A percentile compares a stretch with the other conserved stretches of the same genome.
Evolutionary conservation across 2,797 vertebrate species (phyloP).

Genomic region (Myiotriccus ornatus): DNA sequence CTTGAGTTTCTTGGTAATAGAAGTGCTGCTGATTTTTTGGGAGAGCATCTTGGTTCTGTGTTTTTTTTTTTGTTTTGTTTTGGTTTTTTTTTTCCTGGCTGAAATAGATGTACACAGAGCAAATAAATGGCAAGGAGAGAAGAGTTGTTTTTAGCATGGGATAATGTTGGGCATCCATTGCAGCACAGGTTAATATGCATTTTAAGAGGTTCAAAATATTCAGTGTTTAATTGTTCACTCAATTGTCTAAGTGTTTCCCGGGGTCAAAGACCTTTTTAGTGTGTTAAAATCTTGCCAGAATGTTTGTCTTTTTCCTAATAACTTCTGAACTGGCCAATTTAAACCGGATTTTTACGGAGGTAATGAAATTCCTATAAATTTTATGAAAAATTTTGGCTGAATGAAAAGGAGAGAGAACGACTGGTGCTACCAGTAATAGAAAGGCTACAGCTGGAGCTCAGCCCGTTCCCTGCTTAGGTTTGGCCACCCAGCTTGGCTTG

Average conservation of each 20-base stretch:
- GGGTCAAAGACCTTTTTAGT: constrained; percentile 54
- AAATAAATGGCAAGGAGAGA: constrained; percentile 49
- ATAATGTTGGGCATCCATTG: constrained; percentile 12
- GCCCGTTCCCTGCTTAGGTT: not conserved
- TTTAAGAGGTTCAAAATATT: constrained; percentile 61
- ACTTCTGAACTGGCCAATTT: not conserved
- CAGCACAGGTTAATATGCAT: constrained; percentile 45
- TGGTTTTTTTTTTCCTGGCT: constrained; percentile 18
- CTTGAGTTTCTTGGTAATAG: not conserved
- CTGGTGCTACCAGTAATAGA: not conserved
- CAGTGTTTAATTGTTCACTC: constrained; percentile 22
- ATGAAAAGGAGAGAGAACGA: not conserved
- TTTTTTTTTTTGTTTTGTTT: too few relatives aligned
- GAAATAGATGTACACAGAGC: constrained; percentile 28
- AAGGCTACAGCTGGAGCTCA: not conserved
- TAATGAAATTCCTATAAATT: constrained; percentile 3
- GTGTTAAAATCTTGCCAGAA: not conserved
- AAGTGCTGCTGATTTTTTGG: constrained; percentile 30
- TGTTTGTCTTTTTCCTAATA: constrained; percentile 42
- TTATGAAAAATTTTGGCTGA: not conserved
- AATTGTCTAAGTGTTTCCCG: constrained; percentile 55
- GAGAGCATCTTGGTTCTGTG: constrained; percentile 12
- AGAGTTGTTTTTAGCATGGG: constrained; percentile 28
- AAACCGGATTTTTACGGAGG: constrained; percentile 3
- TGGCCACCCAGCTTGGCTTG: not conserved